Conservation (phyloP, 2,888 invertebrate species). For the Argyresthia albistria region DNA sequence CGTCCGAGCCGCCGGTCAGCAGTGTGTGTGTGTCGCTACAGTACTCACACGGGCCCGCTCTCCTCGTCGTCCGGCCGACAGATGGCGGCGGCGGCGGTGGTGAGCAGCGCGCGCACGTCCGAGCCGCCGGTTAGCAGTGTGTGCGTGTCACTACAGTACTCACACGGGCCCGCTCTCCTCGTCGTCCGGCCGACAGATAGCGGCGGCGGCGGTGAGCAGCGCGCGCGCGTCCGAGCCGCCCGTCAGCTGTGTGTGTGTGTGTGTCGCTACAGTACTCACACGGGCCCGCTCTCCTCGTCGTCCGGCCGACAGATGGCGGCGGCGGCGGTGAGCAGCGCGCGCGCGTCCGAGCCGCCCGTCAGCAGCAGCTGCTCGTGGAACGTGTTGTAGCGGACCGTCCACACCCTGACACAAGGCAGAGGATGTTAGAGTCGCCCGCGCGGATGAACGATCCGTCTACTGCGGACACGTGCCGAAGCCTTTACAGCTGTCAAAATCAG, state of each 20-base stretch:
- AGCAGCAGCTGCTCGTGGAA: slow-evolving; percentile 97
- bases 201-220: slow-evolving; percentile 87
- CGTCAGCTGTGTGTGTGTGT: slow-evolving; percentile 94
- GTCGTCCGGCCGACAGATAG: slow-evolving; percentile 86
- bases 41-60: no score
- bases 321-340: slow-evolving; percentile 90
- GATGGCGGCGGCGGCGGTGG: slow-evolving; percentile 87
- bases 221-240: slow-evolving; percentile 97
- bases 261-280: slow-evolving; percentile 63
- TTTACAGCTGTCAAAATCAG: no score
- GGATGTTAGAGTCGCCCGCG: no score
- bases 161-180: no score
- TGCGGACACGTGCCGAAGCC: no score
- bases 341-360: slow-evolving; percentile 95
- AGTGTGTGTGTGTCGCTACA: no score
- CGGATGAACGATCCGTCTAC: no score
- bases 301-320: slow-evolving; percentile 91
- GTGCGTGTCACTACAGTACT: slow-evolving; percentile 71
- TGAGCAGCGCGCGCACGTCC: slow-evolving; percentile 92
- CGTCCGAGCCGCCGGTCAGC: no score
- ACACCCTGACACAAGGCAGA: slow-evolving; percentile 74
- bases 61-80: slow-evolving; percentile 84
- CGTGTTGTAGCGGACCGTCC: slow-evolving; percentile 95
- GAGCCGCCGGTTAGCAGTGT: slow-evolving; percentile 94
- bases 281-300: slow-evolving; percentile 27